Base-by-base conservation (phyloP, 2,888 invertebrate species). In the Scelioninae gen. 2 region DNA sequence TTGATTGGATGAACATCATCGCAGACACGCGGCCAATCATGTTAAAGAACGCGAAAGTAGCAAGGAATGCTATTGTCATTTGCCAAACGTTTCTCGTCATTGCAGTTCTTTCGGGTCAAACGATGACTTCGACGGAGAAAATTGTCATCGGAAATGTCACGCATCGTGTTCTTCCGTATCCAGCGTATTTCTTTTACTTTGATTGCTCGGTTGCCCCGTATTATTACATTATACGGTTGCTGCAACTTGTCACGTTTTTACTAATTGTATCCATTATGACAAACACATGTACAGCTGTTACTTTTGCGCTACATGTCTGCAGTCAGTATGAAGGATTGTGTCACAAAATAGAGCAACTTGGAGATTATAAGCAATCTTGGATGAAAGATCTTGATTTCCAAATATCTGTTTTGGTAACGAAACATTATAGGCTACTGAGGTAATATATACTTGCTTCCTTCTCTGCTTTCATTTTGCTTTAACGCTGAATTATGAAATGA, bases 341-440 rank as follows among this genome's bases (percentile, higher is more conserved):
- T 10, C 9, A 7, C 7, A 28, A n/a, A 1, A 10, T 55, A 1
- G 11, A 25, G 15, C 25, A 41, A 1, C 25, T 55, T 2, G 39
- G 28, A 0, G 55, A 55, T 19, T 22, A 55, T 10, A 39, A 33
- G 1, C 4, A 13, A 15, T 1, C 16, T 11, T 6, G 2, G 11
- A 2, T n/a, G 3, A 3, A 28, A 15, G 41, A 41, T 55, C 2
- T 25, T 0, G 4, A 18, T 5, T 58, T 33, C 13, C n/a, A 35
- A 13, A 18, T 58, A n/a, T 9, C 45, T 10, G 10, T 43, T 13
- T 9, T 58, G 22, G 11, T 45, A 4, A 58, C n/a, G 22, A 58
- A 58, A 22, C 58, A 58, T 33, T 58, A 45, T 28, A 25, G 43
- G 11, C 4, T 57, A 0, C 3, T 57, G n/a, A 57, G 57, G 43